Base-by-base conservation (phyloP, 2,888 invertebrate genomes). In the Agriopis aurantiaria region DNA sequence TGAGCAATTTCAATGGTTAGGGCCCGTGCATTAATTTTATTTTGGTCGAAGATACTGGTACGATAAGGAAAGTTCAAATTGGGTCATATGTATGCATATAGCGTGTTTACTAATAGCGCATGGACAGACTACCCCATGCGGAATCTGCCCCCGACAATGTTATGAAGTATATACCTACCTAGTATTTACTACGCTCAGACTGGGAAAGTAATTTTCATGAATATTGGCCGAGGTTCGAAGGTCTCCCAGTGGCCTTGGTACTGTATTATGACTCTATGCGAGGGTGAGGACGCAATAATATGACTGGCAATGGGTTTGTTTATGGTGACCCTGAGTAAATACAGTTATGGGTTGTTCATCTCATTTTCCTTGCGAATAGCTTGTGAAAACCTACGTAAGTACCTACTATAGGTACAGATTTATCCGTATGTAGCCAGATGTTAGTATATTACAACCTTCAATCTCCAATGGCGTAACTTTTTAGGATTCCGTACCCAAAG, bases 31-130 rank as follows among this genome's bases (percentile, higher is more conserved):
- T n/a, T n/a, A n/a, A n/a, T n/a, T n/a, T n/a, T n/a, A n/a, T n/a
- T n/a, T n/a, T n/a, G n/a, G n/a, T n/a, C n/a, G n/a, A n/a, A n/a
- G n/a, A 80, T 82, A 82, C 78, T 75, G 74, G 59, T 73, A 65
- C 69, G 76, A 80, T 84, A 82, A 82, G 77, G 78, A 76, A 71
- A 80, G 80, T 78, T 80, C 77, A 80, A 75, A 78, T 73, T 75
- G 73, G 79, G 81, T 82, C 77, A 81, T 88, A 82, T 81, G 80
- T 84, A 86, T 85, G 82, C 84, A 81, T 76, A 77, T 72, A 76
- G 75, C 81, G 83, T 81, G 71, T 69, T 75, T 76, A 77, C 74
- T 87, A 84, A 86, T 84, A 80, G 78, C 67, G 75, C 76, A 78
- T 82, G 80, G 83, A 82, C 79, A 80, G 75, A 69, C 70, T 76